Conservation (phyloP, 2,888 invertebrate species). For the Drosophila eohydei region DNA sequence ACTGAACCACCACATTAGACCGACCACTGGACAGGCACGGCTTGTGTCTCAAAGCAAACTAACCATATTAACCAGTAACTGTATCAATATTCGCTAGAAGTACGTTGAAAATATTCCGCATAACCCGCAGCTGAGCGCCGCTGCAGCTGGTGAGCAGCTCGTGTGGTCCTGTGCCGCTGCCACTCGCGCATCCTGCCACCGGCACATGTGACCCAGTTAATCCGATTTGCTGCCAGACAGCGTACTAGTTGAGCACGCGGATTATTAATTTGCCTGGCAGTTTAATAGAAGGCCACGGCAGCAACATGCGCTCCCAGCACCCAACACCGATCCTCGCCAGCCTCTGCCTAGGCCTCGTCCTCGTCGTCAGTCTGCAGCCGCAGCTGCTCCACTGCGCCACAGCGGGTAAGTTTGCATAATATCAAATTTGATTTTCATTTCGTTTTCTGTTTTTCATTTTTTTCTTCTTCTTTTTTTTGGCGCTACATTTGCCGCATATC, state of each 20-base stretch:
- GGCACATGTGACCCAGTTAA: slow-evolving; percentile 76
- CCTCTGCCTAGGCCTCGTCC: slow-evolving; percentile 24
- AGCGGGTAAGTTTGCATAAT: slow-evolving; percentile 69
- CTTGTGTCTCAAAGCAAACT: slow-evolving; percentile 17
- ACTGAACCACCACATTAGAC: slow-evolving; percentile 22
- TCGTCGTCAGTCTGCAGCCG: slow-evolving; percentile 14
- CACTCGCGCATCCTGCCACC: slow-evolving; percentile 26
- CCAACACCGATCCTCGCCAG: slow-evolving; percentile 51
- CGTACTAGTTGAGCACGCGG: slow-evolving; percentile 28
- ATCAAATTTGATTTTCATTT: slow-evolving; percentile 34
- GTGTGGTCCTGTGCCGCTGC: slow-evolving; percentile 25
- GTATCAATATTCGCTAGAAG: slow-evolving; percentile 21
- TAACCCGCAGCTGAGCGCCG: slow-evolving; percentile 42
- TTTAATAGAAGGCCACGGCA: slow-evolving; percentile 56
- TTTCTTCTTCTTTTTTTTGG: neutral
- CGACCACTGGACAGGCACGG: slow-evolving; percentile 15
- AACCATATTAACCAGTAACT: slow-evolving; percentile 27
- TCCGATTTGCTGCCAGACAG: slow-evolving; percentile 43
- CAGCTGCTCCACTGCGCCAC: slow-evolving; percentile 37
- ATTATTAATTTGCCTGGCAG: slow-evolving; percentile 73
- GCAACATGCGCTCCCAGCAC: slow-evolving; percentile 50
- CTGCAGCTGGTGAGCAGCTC: slow-evolving; percentile 34
- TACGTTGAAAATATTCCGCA: slow-evolving; percentile 24
- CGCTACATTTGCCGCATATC: slow-evolving; percentile 61
- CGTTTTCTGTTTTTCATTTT: neutral